Evolutionary conservation across 2,113 vertebrate genomes (phyloP), one percentile per base, ranked within the genome.

Genomic region (Pycnonotus jocosus): DNA sequence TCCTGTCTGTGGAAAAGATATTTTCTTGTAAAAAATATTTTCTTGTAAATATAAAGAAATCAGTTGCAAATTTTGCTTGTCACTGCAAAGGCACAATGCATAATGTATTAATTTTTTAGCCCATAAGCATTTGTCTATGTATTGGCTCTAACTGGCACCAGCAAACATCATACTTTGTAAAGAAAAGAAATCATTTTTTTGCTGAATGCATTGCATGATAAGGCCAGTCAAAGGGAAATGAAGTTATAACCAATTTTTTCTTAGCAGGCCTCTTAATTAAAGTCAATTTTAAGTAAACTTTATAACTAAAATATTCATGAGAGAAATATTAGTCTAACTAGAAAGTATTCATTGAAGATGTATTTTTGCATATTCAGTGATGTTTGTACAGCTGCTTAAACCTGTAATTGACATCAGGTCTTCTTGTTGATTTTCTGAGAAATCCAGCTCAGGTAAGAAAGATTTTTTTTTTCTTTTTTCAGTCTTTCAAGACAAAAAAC

Each of bases 241-340:
- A 88, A 95, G 50, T 72, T 74, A 50, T 35, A 87, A 66, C 5
- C 14, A 45, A 14, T 66, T 92, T 90, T 30, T 77, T 86, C 66
- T 73, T 85, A 87, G 20, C 40, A 30, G 54, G 15, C 11, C 11
- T 73, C 25, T 80, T 95, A 93, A 94, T 94, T 87, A 65, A 64
- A 92, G n/a, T 42, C 4, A 53, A 47, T 80, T 89, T 79, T 3
- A 5, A 45, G 68, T 81, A 78, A 81, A 58, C 19, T 70, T 68
- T 76, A 6, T 71, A 65, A 62, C 51, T 85, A 64, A 94, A 96
- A 94, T 87, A 93, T 88, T 94, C 15, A 77, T 74, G 47, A 89
- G 38, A 62, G 47, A 92, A 93, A 76, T 78, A 56, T 81, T 33
- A 92, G n/a, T 35, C 38, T 61, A 61, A 71, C 82, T 62, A 71